phyloP scores from a whole-genome alignment of 2,888 invertebrate species.

The Diloba caeruleocephala region DNA sequence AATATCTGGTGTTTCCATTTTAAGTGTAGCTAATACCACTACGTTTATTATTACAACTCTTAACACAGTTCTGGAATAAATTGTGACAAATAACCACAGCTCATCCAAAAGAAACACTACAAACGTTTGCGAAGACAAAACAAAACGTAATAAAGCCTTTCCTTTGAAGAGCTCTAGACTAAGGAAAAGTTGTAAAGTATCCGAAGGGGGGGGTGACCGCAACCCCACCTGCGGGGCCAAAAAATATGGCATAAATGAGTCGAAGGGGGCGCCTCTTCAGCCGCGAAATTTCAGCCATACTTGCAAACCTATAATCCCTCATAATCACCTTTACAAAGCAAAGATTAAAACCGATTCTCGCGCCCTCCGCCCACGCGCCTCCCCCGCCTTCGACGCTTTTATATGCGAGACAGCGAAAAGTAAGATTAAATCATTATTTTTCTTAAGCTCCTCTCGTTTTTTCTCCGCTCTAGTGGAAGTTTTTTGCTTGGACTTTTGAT shows the following conservation, averaged over 20 bases:
- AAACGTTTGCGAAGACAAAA: constrained; percentile 71
- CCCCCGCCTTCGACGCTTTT: constrained; percentile 75
- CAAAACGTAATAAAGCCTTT: constrained; percentile 80
- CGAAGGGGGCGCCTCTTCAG: constrained; percentile 78
- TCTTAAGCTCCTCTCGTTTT: constrained; percentile 88
- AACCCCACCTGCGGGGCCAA: constrained; percentile 81
- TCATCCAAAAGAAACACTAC: constrained; percentile 69
- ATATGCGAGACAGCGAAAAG: constrained; percentile 89
- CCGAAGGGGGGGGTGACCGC: constrained; percentile 78
- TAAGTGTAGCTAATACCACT: no score
- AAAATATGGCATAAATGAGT: constrained; percentile 86
- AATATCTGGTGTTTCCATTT: no score
- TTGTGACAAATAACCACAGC: constrained; percentile 63
- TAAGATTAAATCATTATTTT: constrained; percentile 90
- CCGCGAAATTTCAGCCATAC: constrained; percentile 88
- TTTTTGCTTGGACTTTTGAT: constrained; percentile 88
- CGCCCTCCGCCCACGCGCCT: constrained; percentile 71
- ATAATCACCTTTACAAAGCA: constrained; percentile 90
- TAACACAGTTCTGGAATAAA: constrained; percentile 20
- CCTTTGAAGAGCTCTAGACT: constrained; percentile 83
- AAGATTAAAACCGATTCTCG: constrained; percentile 89
- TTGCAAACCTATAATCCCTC: constrained; percentile 90
- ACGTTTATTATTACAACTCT: constrained; percentile 13
- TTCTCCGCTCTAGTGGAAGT: constrained; percentile 81
- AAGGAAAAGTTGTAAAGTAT: constrained; percentile 86